Evolutionary conservation across 1,140 invertebrate species (phyloP), one percentile per base, ranked within the genome.

Genomic region (Chrysomallon squamiferum): DNA sequence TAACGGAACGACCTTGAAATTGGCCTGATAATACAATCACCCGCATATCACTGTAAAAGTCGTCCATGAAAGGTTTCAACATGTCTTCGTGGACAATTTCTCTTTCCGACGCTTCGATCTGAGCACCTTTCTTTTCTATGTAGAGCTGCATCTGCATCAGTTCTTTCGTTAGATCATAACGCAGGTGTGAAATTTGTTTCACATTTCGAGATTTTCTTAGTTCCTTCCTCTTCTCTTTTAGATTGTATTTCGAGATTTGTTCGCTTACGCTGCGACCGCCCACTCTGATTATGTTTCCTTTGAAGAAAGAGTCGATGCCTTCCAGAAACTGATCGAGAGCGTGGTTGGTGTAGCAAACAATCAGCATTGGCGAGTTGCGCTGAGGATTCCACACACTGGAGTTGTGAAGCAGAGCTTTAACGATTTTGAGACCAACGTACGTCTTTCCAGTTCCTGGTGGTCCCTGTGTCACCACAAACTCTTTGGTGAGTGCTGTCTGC

Each of bases 291-390:
- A 67, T 54, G 15, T 25, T 35, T 25, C 65, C 65, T 25, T 49
- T 58, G 65, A 57, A 95, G 58, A 77, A 78, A 7, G 65, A 62
- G 3, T 71, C 20, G 0, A 85, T 79, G 27, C 90, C 91, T 79
- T 93, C 89, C 15, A 96, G 83, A 84, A 96, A 95, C 77, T 95
- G 93, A 86, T 95, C 94, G 3, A 96, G 80, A 1, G 94, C 93
- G 81, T 95, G 93, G 79, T 95, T 96, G 0, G 93, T 95, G 71
- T 91, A 94, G 78, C 93, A 93, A 25, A 95, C 89, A 11, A 96
- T 86, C 2, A 95, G 79, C 66, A 95, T 90, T 6, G 91, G 90
- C 32, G 45, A 25, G n/a, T 41, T 41, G 0, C 15, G 27, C 33
- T 41, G 15, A 13, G 60, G 30, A 33, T 45, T 62, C 82, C 80